These are phyloP conservation scores for Oscheius sp. DNA, from an alignment of 2,888 invertebrate genomes.

Conservation along the genomic window DNA sequence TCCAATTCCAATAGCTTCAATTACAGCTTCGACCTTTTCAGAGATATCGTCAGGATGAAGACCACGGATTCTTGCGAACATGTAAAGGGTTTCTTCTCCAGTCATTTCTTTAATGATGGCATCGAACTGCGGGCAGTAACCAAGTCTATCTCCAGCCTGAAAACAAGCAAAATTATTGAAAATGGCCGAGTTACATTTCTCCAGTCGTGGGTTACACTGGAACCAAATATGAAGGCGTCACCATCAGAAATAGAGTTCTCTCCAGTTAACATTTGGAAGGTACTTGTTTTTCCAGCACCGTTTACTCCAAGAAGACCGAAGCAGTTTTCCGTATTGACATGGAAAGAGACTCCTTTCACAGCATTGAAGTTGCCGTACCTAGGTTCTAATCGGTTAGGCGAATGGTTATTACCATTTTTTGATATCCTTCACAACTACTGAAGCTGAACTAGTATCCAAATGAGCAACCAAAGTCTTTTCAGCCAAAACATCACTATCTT, in stretches of 20 bases:
- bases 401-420: constrained; percentile 6
- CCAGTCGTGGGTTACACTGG: constrained; percentile 60
- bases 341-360: constrained; percentile 63
- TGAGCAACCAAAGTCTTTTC: constrained; percentile 50
- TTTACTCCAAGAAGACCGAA: constrained; percentile 66
- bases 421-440: constrained; percentile 24
- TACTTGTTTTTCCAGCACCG: constrained; percentile 66
- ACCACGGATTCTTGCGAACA: constrained; percentile 79
- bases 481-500: constrained; percentile 58
- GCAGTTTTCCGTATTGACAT: constrained; percentile 56
- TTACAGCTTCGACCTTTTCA: constrained; percentile 46
- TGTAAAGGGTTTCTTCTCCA: constrained; percentile 79
- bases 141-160: constrained; percentile 70
- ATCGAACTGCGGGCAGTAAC: constrained; percentile 83
- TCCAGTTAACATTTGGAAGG: constrained; percentile 56
- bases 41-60: constrained; percentile 70
- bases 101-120: constrained; percentile 80
- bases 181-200: constrained; percentile 34
- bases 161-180: neutral
- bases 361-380: constrained; percentile 62
- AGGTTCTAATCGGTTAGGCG: neutral
- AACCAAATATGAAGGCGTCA: constrained; percentile 59
- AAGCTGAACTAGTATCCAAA: neutral
- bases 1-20: constrained; percentile 54
- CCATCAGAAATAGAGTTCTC: constrained; percentile 60